Evolutionary conservation across 64 coral and sea anemone species (phyloP).

Genomic region (Dendronephthya gigantea): DNA sequence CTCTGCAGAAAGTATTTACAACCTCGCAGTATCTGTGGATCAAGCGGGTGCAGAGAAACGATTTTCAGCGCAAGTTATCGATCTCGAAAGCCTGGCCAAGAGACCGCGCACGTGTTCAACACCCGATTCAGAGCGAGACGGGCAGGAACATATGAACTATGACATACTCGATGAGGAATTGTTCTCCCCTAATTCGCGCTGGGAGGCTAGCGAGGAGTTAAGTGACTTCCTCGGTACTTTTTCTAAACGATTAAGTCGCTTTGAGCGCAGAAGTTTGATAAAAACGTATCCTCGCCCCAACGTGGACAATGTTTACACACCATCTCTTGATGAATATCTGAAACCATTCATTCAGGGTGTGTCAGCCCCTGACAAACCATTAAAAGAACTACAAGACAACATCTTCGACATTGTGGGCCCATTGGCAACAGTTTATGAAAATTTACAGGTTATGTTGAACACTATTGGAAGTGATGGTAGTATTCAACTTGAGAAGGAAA

Average conservation of each 20-base stretch:
- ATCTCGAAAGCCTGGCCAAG: too few relatives aligned
- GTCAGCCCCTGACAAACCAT: slow-evolving; percentile 5
- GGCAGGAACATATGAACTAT: not conserved
- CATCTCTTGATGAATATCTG: slow-evolving; percentile 18
- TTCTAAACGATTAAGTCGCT: slow-evolving; percentile 6
- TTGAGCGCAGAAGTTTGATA: slow-evolving; percentile 19
- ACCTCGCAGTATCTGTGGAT: not conserved
- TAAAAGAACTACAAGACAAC: not conserved
- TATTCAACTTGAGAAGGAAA: slow-evolving; percentile 4
- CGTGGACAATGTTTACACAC: slow-evolving; percentile 11
- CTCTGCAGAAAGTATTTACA: too few relatives aligned
- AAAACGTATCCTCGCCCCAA: slow-evolving; percentile 22
- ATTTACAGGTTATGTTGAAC: too few relatives aligned
- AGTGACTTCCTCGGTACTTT: not conserved
- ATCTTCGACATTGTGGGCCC: slow-evolving; percentile 31
- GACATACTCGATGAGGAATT: not conserved
- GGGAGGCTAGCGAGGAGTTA: not conserved
- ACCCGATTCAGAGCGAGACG: too few relatives aligned
- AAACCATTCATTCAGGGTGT: not conserved
- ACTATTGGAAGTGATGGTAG: not conserved
- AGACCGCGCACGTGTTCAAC: not conserved
- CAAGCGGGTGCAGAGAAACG: not conserved
- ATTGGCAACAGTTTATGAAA: slow-evolving; percentile 15
- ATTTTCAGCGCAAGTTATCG: not conserved
- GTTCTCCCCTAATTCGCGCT: not conserved